Base-by-base conservation (phyloP, 37 sponge, comb jelly and placozoan genomes). In the Halichondria panicea region DNA sequence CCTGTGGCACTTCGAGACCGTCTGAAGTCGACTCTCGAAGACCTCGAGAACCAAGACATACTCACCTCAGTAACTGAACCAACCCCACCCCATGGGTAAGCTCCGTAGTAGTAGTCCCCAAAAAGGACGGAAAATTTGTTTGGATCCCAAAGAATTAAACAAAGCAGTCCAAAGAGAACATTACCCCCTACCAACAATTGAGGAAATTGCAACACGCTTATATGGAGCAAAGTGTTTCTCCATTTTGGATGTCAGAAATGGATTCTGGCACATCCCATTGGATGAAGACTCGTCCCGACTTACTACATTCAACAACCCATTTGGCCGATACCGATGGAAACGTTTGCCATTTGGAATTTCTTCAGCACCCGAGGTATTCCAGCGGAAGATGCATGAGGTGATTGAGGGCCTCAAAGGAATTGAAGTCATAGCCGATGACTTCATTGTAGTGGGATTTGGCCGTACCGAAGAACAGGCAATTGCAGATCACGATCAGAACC, bases 271-370 rank as follows among this genome's bases (percentile, higher is more conserved):
- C 19, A 50, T 87, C 13, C 33, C 34, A 56, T 71, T 87, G 11
- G 75, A 73, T n/a, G 88, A 87, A 39, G 34, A 52, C 21, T 81
- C 88, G 18, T 71, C 74, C 21, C 48, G 53, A n/a, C 63, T 87
- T 18, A 87, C 88, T 33, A 89, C 84, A 55, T 90, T 90, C 76
- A 74, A 75, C 46, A 85, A 81, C 19, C 78, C 82, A 27, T 70
- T 78, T 70, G 87, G 87, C 4, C 64, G 75, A 4, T 87, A 79
- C 27, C 60, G 88, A 34, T 87, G 76, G 77, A 79, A 38, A n/a
- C 60, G 88, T 22, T 65, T 87, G 65, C 87, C 81, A 9, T 86
- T 86, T 37, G 82, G 88, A 28, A 68, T 87, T 18, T 56, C 39
- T 15, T 82, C 77, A 52, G 80, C 81, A 30, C 73, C 66, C 9